Base-by-base conservation (phyloP, 2,888 invertebrate species). In the Caenorhabditis zanzibari region DNA sequence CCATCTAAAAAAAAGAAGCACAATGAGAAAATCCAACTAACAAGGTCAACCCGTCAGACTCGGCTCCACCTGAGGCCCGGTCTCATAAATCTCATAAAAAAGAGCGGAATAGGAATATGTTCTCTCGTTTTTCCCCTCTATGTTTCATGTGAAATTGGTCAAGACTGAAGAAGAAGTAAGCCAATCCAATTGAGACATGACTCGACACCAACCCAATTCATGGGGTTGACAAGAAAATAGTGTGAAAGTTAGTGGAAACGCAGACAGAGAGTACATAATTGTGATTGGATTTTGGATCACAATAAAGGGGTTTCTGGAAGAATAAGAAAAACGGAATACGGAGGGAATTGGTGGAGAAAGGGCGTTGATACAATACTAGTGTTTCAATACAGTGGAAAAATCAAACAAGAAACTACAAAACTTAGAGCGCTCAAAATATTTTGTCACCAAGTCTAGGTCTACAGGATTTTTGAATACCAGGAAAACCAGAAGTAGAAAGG, bases 71-170 rank as follows among this genome's bases (percentile, higher is more conserved):
- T 72, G 56, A 14, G 19, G 5, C 52, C n/a, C 14, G n/a, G 52
- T 54, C 26, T 14, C 41, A 63, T n/a, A 63, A 63, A 63, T 44
- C 44, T 12, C 63, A 44, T 63, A 63, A 63, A 63, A 63, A 63
- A 44, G 28, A 49, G 19, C 12, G 16, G 12, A 61, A 24, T 2
- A 41, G 1, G 19, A 49, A 64, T 61, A 68, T 59, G 63, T 73
- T 72, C 54, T 49, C 61, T 54, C 61, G 5, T 19, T 47, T 12
- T 49, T 49, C 26, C 26, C 72, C 32, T 47, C 44, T 44, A 49
- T 73, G 80, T 72, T 73, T 80, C 73, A 73, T 73, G 66, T 38
- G 59, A 38, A 59, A 73, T 80, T 73, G 72, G 68, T 32, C 24
- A 12, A 35, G 5, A 24, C 49, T 52, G 14, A 28, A 32, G 64